These are phyloP conservation scores for Cyclina sinensis DNA, from an alignment of 1,140 invertebrate species.

Conservation along the genomic window DNA sequence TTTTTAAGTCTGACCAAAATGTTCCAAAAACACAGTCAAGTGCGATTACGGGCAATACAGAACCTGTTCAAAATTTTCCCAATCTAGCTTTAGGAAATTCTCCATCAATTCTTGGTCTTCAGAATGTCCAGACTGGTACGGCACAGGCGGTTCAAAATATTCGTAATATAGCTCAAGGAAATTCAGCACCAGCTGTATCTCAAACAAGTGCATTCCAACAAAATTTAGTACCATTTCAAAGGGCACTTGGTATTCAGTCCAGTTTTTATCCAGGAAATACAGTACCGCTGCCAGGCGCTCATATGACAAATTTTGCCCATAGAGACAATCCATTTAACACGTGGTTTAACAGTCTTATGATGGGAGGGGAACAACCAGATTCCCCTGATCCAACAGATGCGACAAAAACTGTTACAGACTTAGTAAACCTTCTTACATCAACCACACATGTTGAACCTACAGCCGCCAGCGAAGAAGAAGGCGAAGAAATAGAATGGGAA, in stretches of 20 bases:
- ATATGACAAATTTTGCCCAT: neutral
- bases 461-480: neutral
- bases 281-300: neutral
- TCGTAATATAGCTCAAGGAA: neutral
- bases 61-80: too few species aligned
- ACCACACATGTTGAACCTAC: neutral
- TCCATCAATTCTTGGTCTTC: too few species aligned
- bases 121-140: too few species aligned
- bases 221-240: neutral
- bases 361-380: neutral
- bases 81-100: too few species aligned
- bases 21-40: too few species aligned
- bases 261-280: neutral
- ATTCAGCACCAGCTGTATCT: neutral
- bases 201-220: neutral
- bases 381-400: slow-evolving; percentile 6
- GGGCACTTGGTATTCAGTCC: neutral
- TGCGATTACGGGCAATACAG: too few species aligned
- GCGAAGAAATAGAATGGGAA: slow-evolving; percentile 10
- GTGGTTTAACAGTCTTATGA: neutral
- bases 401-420: neutral
- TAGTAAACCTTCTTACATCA: neutral
- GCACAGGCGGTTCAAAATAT: neutral
- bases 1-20: too few species aligned
- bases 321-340: neutral